These are phyloP conservation scores for Drosophila melanogaster DNA, from an alignment of 1,140 invertebrate genomes.

Conservation along the genomic window DNA sequence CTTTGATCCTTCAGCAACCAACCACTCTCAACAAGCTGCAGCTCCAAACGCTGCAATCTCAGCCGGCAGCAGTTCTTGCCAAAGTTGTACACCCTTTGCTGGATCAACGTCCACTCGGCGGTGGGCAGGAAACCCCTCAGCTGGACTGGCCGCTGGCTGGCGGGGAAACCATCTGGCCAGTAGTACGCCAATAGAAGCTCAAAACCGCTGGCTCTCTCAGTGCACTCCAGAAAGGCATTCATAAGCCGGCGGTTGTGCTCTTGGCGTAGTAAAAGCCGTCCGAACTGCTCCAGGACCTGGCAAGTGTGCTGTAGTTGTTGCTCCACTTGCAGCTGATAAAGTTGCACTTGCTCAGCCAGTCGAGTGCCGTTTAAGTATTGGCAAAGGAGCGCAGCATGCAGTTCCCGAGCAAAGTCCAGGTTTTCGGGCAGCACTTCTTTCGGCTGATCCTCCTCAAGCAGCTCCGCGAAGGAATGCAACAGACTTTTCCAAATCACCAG, in stretches of 20 bases:
- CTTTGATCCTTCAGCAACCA: conserved; percentile 42
- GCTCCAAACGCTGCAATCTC: conserved; percentile 58
- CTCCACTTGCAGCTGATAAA: conserved; percentile 39
- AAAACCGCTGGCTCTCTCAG: conserved; percentile 53
- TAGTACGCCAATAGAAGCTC: conserved; percentile 65
- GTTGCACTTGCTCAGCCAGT: conserved; percentile 67
- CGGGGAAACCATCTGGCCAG: conserved; percentile 58
- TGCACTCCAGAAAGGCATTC: conserved; percentile 73
- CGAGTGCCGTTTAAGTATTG: conserved; percentile 73
- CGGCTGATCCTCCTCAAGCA: conserved; percentile 30
- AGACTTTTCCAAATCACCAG: conserved; percentile 80
- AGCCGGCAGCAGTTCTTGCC: conserved; percentile 64
- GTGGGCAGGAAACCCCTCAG: conserved; percentile 56
- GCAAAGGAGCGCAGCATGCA: conserved; percentile 65
- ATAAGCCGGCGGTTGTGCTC: conserved; percentile 74
- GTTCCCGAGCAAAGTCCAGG: conserved; percentile 57
- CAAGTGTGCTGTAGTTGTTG: conserved; percentile 47
- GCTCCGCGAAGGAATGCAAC: conserved; percentile 60
- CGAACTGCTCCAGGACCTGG: conserved; percentile 60
- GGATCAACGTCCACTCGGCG: conserved; percentile 69
- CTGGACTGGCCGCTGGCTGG: conserved; percentile 1
- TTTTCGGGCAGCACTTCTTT: conserved; percentile 26
- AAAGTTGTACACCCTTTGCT: conserved; percentile 77
- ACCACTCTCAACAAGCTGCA: conserved; percentile 48
- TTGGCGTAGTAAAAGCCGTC: conserved; percentile 46